Evolutionary conservation across 2,797 vertebrate genomes (phyloP), one percentile per base, ranked within the genome.

Genomic region (Rhynchonycteris naso): DNA sequence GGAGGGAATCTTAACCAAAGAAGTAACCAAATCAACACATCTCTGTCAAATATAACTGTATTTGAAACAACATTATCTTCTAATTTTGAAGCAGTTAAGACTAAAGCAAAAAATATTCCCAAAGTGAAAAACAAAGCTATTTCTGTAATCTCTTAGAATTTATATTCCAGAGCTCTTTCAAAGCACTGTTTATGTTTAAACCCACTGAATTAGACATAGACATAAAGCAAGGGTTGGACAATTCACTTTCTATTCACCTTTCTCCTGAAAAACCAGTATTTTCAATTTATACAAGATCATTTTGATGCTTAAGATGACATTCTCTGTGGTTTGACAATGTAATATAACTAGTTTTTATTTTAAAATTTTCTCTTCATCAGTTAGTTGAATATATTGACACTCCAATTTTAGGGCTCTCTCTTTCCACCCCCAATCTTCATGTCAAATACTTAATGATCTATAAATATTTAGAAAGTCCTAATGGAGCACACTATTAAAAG

Each of bases 391-490:
- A 97, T 97, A 96, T 97, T 97, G 96, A 92, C 93, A 94, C 89
- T 95, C 86, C 93, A 93, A 96, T 90, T 97, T 97, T 94, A 96
- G 97, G 54, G 5, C 50, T 93, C 38, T 90, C 24, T 93, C 26
- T 35, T 38, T 95, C 88, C 65, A 96, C 38, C 84, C 90, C 78
- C 74, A 74, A 84, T 88, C 63, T 96, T 95, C 78, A 82, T 93
- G 85, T 97, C 92, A 97, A 93, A 95, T 95, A 86, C 83, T 96
- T 97, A 97, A 96, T 92, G 65, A 95, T 94, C 81, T 97, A 97
- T 97, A 97, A 97, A 95, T 97, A 97, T 97, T 97, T 97, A 97
- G 96, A 92, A 97, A 96, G 90, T 93, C 90, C 59, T 95, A 94
- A 96, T 76, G 90, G 88, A 82, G 54, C 22, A 61, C 85, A 65